A percentile compares a stretch with the other conserved stretches of the same genome.
These are phyloP conservation scores for Thinocorus orbignyianus DNA, from an alignment of 2,113 vertebrate genomes.

Conservation along the genomic window DNA sequence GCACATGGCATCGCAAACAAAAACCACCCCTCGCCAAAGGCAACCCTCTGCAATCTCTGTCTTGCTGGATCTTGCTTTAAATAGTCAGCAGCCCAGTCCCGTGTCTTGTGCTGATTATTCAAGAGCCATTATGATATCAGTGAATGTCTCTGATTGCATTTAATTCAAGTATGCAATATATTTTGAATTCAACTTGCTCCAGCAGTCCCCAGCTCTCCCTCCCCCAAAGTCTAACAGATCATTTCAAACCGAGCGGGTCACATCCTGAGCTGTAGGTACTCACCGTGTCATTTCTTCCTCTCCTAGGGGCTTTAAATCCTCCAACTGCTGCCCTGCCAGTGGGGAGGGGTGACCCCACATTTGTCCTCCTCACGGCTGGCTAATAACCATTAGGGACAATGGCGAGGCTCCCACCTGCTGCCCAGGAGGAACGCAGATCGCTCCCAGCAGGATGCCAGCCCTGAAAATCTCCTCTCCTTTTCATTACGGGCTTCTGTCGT, in stretches of 20 bases:
- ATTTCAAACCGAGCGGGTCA: constrained; percentile 52
- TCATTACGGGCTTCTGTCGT: constrained; percentile 48
- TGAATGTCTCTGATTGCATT: constrained; percentile 67
- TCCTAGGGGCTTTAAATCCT: constrained; percentile 79
- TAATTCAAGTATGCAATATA: constrained; percentile 67
- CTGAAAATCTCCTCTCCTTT: constrained; percentile 67
- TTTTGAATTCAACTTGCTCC: constrained; percentile 52
- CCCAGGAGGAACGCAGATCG: constrained; percentile 73
- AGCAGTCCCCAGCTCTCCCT: constrained; percentile 13
- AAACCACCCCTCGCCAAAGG: background rate
- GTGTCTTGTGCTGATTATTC: constrained; percentile 68
- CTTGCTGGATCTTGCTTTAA: constrained; percentile 50
- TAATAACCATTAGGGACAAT: constrained; percentile 85
- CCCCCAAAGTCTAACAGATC: constrained; percentile 51
- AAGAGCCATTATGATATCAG: constrained; percentile 57
- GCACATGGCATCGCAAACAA: constrained; percentile 21
- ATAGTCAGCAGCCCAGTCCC: constrained; percentile 60
- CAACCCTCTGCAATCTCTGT: background rate
- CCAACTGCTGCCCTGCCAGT: constrained; percentile 83
- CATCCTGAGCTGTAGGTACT: constrained; percentile 57
- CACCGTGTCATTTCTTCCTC: constrained; percentile 77
- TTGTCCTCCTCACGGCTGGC: constrained; percentile 84
- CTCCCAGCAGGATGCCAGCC: constrained; percentile 61
- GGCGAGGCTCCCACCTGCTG: constrained; percentile 87
- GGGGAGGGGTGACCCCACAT: constrained; percentile 81